Evolutionary conservation across 2,888 invertebrate genomes (phyloP).

Genomic region (Noctua pronuba): DNA sequence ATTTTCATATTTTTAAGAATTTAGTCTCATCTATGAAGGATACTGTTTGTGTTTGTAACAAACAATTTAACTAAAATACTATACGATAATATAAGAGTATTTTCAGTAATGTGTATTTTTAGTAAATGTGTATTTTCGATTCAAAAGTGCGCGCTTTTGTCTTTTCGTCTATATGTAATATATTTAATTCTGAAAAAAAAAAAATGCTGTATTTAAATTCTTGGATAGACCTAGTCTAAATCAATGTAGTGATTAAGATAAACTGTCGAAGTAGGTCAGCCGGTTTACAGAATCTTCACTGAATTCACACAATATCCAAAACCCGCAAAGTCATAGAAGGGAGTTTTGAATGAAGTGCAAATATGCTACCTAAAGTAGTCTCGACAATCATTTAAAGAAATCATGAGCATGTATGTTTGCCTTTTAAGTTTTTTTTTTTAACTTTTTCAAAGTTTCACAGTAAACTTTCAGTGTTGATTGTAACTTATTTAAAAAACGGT

Average conservation of each 20-base stretch:
- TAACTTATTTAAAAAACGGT: not conserved
- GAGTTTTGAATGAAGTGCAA: not conserved
- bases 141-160: no score
- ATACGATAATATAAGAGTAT: no score
- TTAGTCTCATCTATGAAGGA: no score
- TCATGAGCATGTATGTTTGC: not conserved
- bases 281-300: not conserved
- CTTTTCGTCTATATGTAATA: not conserved
- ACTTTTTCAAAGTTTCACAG: no score
- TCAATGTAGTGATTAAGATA: not conserved
- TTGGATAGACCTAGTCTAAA: not conserved
- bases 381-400: not conserved
- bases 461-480: conserved; percentile 3
- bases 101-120: no score
- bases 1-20: no score
- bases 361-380: not conserved
- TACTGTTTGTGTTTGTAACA: no score
- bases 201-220: not conserved
- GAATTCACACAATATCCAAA: conserved; percentile 3
- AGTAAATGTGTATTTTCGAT: no score
- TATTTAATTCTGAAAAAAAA: not conserved
- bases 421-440: no score
- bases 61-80: no score
- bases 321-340: not conserved
- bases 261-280: not conserved